Conservation (phyloP, 1,140 invertebrate genomes). For the Leptinotarsa undecemlineata region DNA sequence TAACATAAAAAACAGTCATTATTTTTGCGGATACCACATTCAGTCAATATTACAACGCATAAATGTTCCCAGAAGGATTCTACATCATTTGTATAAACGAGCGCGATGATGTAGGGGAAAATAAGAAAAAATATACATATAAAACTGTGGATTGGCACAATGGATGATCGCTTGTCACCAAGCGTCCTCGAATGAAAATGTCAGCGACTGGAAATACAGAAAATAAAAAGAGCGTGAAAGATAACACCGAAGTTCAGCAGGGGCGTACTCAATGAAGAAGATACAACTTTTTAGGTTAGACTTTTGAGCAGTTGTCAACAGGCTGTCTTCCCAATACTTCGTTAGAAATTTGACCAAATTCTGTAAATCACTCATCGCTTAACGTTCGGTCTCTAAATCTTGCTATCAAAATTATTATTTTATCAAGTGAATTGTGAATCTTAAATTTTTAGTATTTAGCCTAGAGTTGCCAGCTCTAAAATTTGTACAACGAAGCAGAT, state of each 20-base stretch:
- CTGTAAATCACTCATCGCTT: no score
- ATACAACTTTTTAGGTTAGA: no score
- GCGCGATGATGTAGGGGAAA: background rate
- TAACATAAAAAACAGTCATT: background rate
- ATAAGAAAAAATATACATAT: background rate
- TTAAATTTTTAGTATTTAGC: no score
- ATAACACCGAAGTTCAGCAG: background rate
- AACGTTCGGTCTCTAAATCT: no score
- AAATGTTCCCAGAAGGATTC: background rate
- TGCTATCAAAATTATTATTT: no score
- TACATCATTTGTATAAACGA: slow-evolving; percentile 6
- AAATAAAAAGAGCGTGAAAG: slow-evolving; percentile 1
- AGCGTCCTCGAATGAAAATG: background rate
- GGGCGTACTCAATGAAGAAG: background rate
- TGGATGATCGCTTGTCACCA: background rate
- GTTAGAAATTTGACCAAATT: no score
- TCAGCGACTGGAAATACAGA: background rate
- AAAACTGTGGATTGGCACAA: background rate
- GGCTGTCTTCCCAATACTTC: no score
- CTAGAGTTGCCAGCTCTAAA: no score
- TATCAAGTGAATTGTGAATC: no score
- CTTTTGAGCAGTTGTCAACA: no score
- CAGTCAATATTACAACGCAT: background rate
- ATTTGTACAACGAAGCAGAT: no score
- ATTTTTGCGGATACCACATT: background rate